Percentiles rank a stretch among this genome's conserved stretches.
Evolutionary conservation across 2,888 invertebrate genomes (phyloP).

Genomic region (Geotrupes spiniger): DNA sequence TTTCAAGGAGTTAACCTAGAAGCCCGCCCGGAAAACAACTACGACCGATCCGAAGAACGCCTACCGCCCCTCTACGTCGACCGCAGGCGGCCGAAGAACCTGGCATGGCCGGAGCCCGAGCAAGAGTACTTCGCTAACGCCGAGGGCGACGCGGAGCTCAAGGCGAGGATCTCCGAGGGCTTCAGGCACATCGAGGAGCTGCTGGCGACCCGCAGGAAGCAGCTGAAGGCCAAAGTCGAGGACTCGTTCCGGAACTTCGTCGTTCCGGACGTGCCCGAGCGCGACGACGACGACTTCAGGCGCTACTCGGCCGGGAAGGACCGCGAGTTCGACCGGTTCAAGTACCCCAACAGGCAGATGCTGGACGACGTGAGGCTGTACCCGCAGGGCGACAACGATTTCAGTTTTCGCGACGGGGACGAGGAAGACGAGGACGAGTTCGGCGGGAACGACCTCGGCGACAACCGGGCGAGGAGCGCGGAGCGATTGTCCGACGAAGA

Average conservation of each 20-base stretch:
- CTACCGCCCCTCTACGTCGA: constrained; percentile 24
- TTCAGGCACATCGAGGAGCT: constrained; percentile 25
- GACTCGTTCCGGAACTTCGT: constrained; percentile 25
- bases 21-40: constrained; percentile 13
- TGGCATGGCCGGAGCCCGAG: constrained; percentile 18
- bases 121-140: constrained; percentile 20
- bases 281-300: constrained; percentile 23
- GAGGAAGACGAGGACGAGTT: constrained; percentile 15
- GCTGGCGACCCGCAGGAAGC: constrained; percentile 25
- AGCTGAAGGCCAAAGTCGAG: constrained; percentile 24
- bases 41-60: constrained; percentile 22
- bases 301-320: constrained; percentile 18
- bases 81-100: constrained; percentile 23
- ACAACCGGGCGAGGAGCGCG: constrained; percentile 21
- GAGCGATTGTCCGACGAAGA: constrained; percentile 12
- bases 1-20: constrained; percentile 31
- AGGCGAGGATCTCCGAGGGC: constrained; percentile 17
- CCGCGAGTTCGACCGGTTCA: constrained; percentile 8
- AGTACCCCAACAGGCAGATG: constrained; percentile 28
- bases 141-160: constrained; percentile 18
- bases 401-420: constrained; percentile 32
- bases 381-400: constrained; percentile 35
- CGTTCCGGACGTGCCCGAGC: constrained; percentile 19
- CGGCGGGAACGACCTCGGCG: constrained; percentile 7
- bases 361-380: constrained; percentile 36